phyloP scores from a whole-genome alignment of 1,140 invertebrate species.

The Battus philenor region DNA sequence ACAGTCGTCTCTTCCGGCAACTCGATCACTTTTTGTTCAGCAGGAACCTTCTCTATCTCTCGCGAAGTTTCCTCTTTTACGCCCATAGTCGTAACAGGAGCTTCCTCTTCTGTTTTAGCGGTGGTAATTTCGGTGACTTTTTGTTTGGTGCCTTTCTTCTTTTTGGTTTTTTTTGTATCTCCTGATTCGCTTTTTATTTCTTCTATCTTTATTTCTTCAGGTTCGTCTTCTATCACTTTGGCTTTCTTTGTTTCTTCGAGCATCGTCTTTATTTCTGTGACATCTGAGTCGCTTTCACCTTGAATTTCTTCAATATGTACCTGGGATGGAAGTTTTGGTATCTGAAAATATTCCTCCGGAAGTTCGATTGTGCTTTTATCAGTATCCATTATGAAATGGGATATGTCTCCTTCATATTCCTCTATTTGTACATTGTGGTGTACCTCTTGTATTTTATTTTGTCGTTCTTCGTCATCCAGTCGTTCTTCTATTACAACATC shows the following conservation, averaged over 20 bases:
- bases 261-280: conserved; percentile 5
- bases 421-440: conserved; percentile 48
- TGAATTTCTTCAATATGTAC: conserved; percentile 62
- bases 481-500: conserved; percentile 72
- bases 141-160: neutral
- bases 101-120: conserved; percentile 55
- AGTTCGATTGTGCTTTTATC: conserved; percentile 54
- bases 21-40: conserved; percentile 37
- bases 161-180: neutral
- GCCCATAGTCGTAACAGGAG: neutral
- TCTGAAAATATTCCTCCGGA: conserved; percentile 47
- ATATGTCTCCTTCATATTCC: conserved; percentile 56
- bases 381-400: conserved; percentile 9
- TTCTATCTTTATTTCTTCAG: neutral
- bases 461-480: conserved; percentile 50
- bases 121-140: conserved; percentile 68
- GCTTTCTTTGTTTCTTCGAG: conserved; percentile 11
- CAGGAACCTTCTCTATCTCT: conserved; percentile 22
- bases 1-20: conserved; percentile 48
- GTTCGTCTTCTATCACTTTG: conserved; percentile 32
- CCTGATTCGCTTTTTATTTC: neutral
- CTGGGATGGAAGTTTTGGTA: conserved; percentile 41
- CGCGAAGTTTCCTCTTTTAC: conserved; percentile 7
- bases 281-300: conserved; percentile 51
- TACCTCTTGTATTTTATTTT: conserved; percentile 15